Evolutionary conservation across 2,888 invertebrate genomes (phyloP), one percentile per base, ranked within the genome.

Genomic region (Idaea aversata): DNA sequence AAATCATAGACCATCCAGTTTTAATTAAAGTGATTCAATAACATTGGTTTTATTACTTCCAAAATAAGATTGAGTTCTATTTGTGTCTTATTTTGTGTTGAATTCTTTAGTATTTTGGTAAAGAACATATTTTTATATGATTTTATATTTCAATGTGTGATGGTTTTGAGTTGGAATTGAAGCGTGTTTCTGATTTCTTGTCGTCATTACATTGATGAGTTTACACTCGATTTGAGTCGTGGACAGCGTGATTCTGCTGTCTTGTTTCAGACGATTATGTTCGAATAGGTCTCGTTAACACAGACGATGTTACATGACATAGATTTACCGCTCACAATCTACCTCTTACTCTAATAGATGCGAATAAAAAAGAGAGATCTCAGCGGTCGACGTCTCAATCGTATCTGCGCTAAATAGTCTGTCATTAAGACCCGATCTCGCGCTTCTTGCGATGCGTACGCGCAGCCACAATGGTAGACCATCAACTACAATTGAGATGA

Each of bases 381-480:
- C 10, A 16, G 15, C 15, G 15, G 58, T 59, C 58, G 58, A 88
- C 84, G 73, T 78, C 85, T 88, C 88, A 86, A 88, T 88, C 80
- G 80, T 75, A 79, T 79, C 76, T 75, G 81, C 77, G 83, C 85
- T 87, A 88, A 90, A 88, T 85, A 83, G 80, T 81, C 80, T 78
- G 86, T 88, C 87, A 86, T 88, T 88, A 88, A 75, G 75, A 77
- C 73, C 71, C 67, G 63, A 67, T 65, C 68, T 76, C 77, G 78
- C 75, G 77, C 77, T 76, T 79, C 72, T 77, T 75, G 73, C 71
- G 74, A 25, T 25, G 76, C 75, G 75, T 76, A 70, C 67, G 75
- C 77, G 78, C 79, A 79, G 77, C 74, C 76, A 84, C 84, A 85
- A 87, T 86, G 78, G 78, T 75, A 70, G 75, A 74, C 79, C 77